A percentile compares a stretch with the other conserved stretches of the same genome.
Evolutionary conservation across 1,140 invertebrate genomes (phyloP).

Genomic region (Plectrocnemia conspersa): DNA sequence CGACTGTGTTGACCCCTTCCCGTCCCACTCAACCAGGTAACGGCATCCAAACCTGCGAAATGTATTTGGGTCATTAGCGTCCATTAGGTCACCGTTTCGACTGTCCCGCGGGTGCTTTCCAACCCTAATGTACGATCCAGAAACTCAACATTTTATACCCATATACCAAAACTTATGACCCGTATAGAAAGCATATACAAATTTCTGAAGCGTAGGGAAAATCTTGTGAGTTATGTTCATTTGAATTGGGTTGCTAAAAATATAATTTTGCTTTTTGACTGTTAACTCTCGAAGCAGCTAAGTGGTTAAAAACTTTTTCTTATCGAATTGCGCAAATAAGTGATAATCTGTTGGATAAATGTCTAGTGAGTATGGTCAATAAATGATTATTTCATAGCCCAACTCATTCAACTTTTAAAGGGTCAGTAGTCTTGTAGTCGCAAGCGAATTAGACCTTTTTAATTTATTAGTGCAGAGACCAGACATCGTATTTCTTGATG

Average conservation of each 20-base stretch:
- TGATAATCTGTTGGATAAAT: too few species aligned
- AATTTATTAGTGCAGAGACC: too few species aligned
- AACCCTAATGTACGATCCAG: constrained; percentile 10
- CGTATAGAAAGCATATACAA: not conserved
- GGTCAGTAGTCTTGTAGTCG: not conserved
- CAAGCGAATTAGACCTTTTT: too few species aligned
- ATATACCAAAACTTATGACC: not conserved
- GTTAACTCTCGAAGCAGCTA: not conserved
- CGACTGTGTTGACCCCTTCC: too few species aligned
- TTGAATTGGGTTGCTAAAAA: constrained; percentile 5
- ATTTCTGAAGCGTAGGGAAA: not conserved
- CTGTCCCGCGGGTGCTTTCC: constrained; percentile 20
- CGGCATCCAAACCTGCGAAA: too few species aligned
- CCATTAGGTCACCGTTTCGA: constrained; percentile 16
- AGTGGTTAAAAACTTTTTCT: not conserved
- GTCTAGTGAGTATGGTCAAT: too few species aligned
- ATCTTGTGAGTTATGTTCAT: not conserved
- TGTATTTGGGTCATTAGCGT: constrained; percentile 16
- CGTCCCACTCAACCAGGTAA: too few species aligned
- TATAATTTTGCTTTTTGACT: constrained; percentile 2
- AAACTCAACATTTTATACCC: not conserved
- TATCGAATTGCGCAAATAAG: not conserved
- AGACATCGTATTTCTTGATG: too few species aligned
- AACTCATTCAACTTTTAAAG: not conserved
- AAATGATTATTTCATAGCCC: too few species aligned